Evolutionary conservation across 2,797 vertebrate species (phyloP).

Genomic region (Sebastiscus albofasciatus): DNA sequence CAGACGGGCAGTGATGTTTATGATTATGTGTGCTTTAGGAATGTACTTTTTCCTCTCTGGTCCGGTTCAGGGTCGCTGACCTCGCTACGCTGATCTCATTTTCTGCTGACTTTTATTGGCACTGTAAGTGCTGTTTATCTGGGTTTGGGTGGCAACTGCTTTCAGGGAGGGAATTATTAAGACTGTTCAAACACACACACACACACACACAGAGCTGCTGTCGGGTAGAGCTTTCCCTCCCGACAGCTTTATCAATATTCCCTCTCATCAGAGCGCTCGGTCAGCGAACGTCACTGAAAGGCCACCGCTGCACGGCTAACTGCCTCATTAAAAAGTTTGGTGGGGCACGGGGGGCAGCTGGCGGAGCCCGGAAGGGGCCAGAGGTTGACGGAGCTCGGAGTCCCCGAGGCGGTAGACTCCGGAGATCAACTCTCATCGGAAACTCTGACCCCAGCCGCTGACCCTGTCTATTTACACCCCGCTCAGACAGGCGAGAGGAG

Average conservation of each 20-base stretch:
- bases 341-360: slow-evolving; percentile 58
- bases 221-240: slow-evolving; percentile 41
- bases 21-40: background rate
- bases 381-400: slow-evolving; percentile 58
- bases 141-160: slow-evolving; percentile 22
- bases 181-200: background rate
- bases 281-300: slow-evolving; percentile 71
- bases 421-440: slow-evolving; percentile 63
- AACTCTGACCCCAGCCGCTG: slow-evolving; percentile 64
- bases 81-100: background rate
- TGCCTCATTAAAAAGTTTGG: slow-evolving; percentile 83
- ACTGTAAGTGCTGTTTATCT: slow-evolving; percentile 40
- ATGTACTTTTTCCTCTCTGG: background rate
- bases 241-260: slow-evolving; percentile 83
- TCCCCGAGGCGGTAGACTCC: slow-evolving; percentile 57
- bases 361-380: slow-evolving; percentile 37
- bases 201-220: background rate
- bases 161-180: slow-evolving; percentile 30
- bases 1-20: background rate
- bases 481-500: slow-evolving; percentile 48
- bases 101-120: slow-evolving; percentile 18
- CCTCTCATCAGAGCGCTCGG: slow-evolving; percentile 73
- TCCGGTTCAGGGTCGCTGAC: background rate
- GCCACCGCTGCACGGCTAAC: slow-evolving; percentile 71
- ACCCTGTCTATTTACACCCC: slow-evolving; percentile 75